phyloP scores from a whole-genome alignment of 2,888 invertebrate genomes.

The Melangyna quadrimaculata region DNA sequence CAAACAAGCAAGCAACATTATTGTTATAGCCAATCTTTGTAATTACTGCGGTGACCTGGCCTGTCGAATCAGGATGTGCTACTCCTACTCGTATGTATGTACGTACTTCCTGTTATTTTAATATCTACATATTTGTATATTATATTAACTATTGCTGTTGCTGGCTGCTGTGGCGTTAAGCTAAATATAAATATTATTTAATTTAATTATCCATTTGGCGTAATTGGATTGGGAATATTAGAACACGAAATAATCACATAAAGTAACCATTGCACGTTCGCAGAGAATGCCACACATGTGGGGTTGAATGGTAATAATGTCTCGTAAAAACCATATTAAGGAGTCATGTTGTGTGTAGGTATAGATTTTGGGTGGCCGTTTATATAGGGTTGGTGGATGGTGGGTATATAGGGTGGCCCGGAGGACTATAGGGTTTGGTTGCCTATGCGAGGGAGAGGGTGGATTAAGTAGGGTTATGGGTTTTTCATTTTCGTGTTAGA shows the following conservation, averaged over 20 bases:
- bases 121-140: not conserved
- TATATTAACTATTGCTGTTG: not conserved
- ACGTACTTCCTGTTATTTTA: not conserved
- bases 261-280: slow-evolving; percentile 69
- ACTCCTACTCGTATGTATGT: not conserved
- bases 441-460: not conserved
- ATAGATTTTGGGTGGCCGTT: slow-evolving; percentile 28
- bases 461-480: not conserved
- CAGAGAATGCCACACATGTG: slow-evolving; percentile 48
- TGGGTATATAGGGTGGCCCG: not conserved
- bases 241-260: slow-evolving; percentile 70
- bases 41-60: slow-evolving; percentile 50
- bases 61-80: not conserved
- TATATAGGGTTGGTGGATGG: not conserved
- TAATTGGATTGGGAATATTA: slow-evolving; percentile 72
- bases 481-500: not conserved
- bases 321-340: slow-evolving; percentile 40
- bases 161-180: slow-evolving; percentile 44
- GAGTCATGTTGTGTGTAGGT: slow-evolving; percentile 56
- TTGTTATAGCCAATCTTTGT: slow-evolving; percentile 63
- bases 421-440: not conserved
- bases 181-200: slow-evolving; percentile 70
- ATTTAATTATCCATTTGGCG: slow-evolving; percentile 70
- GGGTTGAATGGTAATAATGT: slow-evolving; percentile 60
- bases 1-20: not conserved